Percentiles rank a stretch among this genome's conserved stretches.
Conservation (phyloP, 2,797 vertebrate genomes). For the Channa striata region DNA sequence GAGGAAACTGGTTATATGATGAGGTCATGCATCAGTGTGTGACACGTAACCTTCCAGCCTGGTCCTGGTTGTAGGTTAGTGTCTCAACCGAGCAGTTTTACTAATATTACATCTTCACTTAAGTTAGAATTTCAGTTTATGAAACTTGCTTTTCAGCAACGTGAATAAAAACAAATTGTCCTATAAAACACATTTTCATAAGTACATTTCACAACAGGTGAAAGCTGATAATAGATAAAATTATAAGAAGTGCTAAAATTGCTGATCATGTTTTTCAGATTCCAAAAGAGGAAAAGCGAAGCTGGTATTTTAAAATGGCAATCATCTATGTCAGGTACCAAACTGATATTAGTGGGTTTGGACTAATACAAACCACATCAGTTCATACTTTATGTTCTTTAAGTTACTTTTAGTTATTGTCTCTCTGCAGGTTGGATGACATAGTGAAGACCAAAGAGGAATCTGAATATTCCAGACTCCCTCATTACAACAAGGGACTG, state of each 20-base stretch:
- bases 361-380: neutral
- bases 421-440: slow-evolving; percentile 83
- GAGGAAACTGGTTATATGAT: neutral
- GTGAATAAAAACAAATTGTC: no score
- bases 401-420: neutral
- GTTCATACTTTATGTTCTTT: neutral
- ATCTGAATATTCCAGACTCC: slow-evolving; percentile 84
- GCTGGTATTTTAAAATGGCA: slow-evolving; percentile 94
- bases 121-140: no score
- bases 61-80: neutral
- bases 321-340: slow-evolving; percentile 89
- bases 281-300: slow-evolving; percentile 87
- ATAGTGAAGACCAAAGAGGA: slow-evolving; percentile 85
- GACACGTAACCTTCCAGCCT: neutral
- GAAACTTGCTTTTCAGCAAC: no score
- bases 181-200: no score
- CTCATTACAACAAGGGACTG: slow-evolving; percentile 87
- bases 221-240: no score
- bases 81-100: neutral
- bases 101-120: neutral
- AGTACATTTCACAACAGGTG: no score
- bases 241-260: no score
- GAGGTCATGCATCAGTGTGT: neutral
- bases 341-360: neutral
- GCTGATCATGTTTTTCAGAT: slow-evolving; percentile 87